Evolutionary conservation across 1,140 invertebrate genomes (phyloP), one percentile per base, ranked within the genome.

Genomic region (Ceratosolen fusciceps): DNA sequence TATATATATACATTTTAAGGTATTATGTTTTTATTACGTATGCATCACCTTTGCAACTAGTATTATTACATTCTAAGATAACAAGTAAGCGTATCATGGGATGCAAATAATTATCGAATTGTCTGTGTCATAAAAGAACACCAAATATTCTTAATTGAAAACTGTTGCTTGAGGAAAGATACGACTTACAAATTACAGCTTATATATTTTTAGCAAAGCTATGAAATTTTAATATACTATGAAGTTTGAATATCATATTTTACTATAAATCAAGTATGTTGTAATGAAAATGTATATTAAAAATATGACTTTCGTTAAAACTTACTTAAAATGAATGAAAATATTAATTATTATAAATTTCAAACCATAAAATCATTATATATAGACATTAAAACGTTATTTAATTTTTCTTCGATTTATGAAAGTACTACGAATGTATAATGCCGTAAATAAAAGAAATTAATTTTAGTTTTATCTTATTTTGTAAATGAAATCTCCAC

Each of bases 11-110:
- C n/a, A n/a, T n/a, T n/a, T n/a, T n/a, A n/a, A 68, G 10, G 31
- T 43, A 54, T 52, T 43, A 54, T 14, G 56, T 49, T 74, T 52
- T 56, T 10, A 10, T 16, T 34, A 16, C 34, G 47, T 19, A 72
- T 24, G 56, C 56, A 73, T 75, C 34, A 80, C 14, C 75, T 65
- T 80, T 72, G 34, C 67, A 76, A 65, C 43, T 76, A 80, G 74
- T 76, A 80, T 80, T 80, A 80, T 80, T 80, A 80, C 34, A 31
- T 72, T 80, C 39, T 80, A 80, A 80, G 73, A 12, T 65, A 71
- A 74, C 43, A 10, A 62, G 31, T 56, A 10, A 62, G 31, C 58
- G 24, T 75, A 29, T 34, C 31, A 52, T 26, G 16, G 19, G 56
- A 71, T 79, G 60, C 47, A 16, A 67, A 56, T 1, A 16, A 56